These are phyloP conservation scores for Eurytoma adleriae DNA, from an alignment of 2,888 invertebrate species.

Conservation along the genomic window DNA sequence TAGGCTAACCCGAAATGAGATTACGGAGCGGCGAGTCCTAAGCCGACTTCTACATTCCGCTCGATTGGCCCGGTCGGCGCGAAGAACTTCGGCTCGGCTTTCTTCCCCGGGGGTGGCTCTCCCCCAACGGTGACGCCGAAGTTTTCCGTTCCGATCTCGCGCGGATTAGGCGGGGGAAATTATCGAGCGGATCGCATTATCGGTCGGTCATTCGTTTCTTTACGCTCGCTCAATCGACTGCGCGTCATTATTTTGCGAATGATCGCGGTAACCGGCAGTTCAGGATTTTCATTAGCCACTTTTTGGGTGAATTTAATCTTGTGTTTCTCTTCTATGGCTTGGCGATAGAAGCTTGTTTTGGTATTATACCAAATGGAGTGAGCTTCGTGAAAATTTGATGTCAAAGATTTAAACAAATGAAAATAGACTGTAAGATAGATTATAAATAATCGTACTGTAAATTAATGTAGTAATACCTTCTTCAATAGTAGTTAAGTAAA, in stretches of 20 bases:
- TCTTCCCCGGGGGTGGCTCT: neutral
- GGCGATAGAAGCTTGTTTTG: too few relatives aligned
- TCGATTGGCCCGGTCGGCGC: constrained; percentile 62
- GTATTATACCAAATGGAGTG: too few relatives aligned
- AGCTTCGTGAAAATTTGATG: too few relatives aligned
- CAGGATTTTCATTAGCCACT: too few relatives aligned
- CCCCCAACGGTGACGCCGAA: constrained; percentile 7
- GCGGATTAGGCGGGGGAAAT: constrained; percentile 43
- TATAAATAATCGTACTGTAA: too few relatives aligned
- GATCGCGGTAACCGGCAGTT: too few relatives aligned
- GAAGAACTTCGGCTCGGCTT: constrained; percentile 52
- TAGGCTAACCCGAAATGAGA: constrained; percentile 69
- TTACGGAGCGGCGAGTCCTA: constrained; percentile 65
- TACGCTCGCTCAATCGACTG: neutral
- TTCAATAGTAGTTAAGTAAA: too few relatives aligned
- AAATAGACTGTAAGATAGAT: too few relatives aligned
- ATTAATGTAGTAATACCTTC: too few relatives aligned
- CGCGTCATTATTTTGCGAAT: neutral
- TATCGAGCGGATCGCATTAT: constrained; percentile 23
- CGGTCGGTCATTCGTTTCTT: neutral
- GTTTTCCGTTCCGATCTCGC: constrained; percentile 36
- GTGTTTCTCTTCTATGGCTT: too few relatives aligned
- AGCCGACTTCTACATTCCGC: constrained; percentile 68
- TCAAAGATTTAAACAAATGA: too few relatives aligned
- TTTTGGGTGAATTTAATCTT: too few relatives aligned